Evolutionary conservation across 2,113 vertebrate species (phyloP), one percentile per base, ranked within the genome.

Genomic region (Lucifuga dentata): DNA sequence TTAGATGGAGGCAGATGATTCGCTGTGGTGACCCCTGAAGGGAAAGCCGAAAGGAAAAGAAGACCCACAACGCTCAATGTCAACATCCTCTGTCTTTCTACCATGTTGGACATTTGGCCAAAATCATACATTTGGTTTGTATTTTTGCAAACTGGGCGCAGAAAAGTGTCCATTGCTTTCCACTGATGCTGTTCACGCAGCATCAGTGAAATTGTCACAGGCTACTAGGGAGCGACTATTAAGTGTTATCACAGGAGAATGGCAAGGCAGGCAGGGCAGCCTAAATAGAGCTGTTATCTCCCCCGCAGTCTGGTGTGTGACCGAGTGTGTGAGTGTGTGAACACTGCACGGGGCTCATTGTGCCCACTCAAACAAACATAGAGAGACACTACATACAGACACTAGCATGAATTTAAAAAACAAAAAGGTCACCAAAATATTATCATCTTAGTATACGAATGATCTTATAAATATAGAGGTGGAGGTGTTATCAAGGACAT

Each of bases 271-370:
- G 55, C 59, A 21, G 74, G 50, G 20, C 58, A 63, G 51, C 21
- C 8, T 58, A 80, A 88, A 89, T 76, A 74, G 71, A 75, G 67
- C 68, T 57, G 78, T 86, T 88, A 86, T 87, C 83, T 70, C 68
- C 41, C 35, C 46, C 26, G 45, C 21, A 36, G 43, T 43, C 40
- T 23, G 52, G 41, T 36, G 33, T 68, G 17, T 45, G 43, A 20
- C 17, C 20, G 17, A 48, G 24, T 41, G 8, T 50, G 55, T 10
- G 19, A 7, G 20, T 13, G 17, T 48, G 4, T 6, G 21, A 29
- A 7, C 26, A 29, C 26, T 29, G 26, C 26, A 29, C 7, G 26
- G 26, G 26, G 26, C 26, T 29, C 26, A 29, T 29, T 29, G 26
- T 29, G 26, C 26, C 7, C 26, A 29, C 26, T 29, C 26, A 29